phyloP scores from a whole-genome alignment of 2,888 invertebrate genomes.

The Ophioninae sp. region DNA sequence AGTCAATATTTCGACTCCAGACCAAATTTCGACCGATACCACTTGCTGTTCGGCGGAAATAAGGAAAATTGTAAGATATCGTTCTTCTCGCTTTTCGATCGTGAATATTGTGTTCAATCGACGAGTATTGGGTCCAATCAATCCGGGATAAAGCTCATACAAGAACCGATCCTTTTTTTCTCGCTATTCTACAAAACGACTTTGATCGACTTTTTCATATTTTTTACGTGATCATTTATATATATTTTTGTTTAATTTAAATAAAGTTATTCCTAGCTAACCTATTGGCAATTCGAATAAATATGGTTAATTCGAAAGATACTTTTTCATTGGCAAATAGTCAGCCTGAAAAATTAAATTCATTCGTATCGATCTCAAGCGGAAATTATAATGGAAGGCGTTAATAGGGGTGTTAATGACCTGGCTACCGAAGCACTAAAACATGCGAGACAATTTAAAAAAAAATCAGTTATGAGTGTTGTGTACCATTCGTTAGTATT shows the following conservation, averaged over 20 bases:
- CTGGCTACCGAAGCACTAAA: conserved; percentile 56
- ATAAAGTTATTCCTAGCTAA: not conserved
- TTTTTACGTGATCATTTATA: not conserved
- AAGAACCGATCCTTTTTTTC: not conserved
- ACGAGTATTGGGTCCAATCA: not conserved
- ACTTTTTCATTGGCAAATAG: not conserved
- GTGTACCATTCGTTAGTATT: conserved; percentile 36
- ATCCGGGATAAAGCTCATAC: not conserved
- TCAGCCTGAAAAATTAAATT: not conserved
- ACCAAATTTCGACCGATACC: conserved; percentile 85
- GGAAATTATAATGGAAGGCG: not conserved
- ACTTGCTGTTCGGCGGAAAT: conserved; percentile 85
- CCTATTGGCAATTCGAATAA: not conserved
- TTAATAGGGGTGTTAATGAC: conserved; percentile 56
- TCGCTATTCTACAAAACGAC: not conserved
- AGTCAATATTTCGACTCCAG: conserved; percentile 85
- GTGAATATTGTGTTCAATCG: not conserved
- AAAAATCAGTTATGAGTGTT: conserved; percentile 50
- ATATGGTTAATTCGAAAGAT: not conserved
- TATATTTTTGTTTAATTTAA: not conserved
- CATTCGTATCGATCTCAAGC: not conserved
- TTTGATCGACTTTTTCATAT: not conserved
- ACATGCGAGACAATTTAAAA: conserved; percentile 36
- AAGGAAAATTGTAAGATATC: conserved; percentile 86
- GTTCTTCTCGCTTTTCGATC: conserved; percentile 44